These are phyloP conservation scores for Amphilophus citrinellus DNA, from an alignment of 2,113 vertebrate genomes.

Conservation along the genomic window DNA sequence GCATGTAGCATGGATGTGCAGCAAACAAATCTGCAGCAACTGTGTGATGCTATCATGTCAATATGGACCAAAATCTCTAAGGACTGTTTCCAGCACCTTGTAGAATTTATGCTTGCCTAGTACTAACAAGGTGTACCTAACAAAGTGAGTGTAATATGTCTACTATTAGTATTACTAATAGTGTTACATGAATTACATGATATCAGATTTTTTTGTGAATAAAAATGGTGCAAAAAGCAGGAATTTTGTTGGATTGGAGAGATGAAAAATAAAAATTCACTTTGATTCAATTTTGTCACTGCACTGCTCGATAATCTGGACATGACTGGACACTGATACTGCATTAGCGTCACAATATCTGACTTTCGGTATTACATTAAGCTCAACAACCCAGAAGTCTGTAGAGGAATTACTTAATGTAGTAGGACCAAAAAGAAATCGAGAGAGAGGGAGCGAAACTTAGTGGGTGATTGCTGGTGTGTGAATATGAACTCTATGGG, in stretches of 20 bases:
- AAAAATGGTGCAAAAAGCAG: not conserved
- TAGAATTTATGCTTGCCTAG: too few relatives aligned
- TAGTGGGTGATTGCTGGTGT: conserved; percentile 54
- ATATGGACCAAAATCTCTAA: too few relatives aligned
- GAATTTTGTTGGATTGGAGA: not conserved
- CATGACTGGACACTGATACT: not conserved
- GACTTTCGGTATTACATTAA: not conserved
- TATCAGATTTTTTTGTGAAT: not conserved
- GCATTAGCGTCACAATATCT: not conserved
- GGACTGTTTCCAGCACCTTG: too few relatives aligned
- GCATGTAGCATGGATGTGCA: too few relatives aligned
- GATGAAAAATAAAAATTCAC: not conserved
- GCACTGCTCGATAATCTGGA: not conserved
- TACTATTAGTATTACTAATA: too few relatives aligned
- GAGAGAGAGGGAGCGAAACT: not conserved
- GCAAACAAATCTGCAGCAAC: too few relatives aligned
- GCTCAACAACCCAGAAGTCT: not conserved
- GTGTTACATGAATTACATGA: too few relatives aligned
- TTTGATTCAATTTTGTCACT: not conserved
- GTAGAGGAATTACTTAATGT: not conserved
- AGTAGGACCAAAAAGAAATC: not conserved
- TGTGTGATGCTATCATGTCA: too few relatives aligned
- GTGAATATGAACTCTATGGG: conserved; percentile 58
- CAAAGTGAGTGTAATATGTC: too few relatives aligned
- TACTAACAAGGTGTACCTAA: too few relatives aligned